phyloP scores from a whole-genome alignment of 2,888 invertebrate species.

The Anthophora plumipes region DNA sequence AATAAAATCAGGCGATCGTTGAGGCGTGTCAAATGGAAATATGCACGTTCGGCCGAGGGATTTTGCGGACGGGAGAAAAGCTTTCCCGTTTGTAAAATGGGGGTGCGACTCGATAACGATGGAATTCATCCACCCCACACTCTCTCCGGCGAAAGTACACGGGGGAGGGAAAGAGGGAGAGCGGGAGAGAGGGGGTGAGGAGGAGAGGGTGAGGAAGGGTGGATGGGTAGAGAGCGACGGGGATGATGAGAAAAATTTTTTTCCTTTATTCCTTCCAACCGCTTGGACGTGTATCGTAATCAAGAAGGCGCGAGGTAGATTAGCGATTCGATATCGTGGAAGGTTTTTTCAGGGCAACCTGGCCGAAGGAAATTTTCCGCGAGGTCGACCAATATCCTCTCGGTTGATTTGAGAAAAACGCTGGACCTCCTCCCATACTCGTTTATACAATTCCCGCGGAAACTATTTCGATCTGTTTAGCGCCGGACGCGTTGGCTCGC shows the following conservation, averaged over 20 bases:
- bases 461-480: not conserved
- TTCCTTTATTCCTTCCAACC: constrained; percentile 68
- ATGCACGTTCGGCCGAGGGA: constrained; percentile 76
- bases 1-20: constrained; percentile 75
- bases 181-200: constrained; percentile 16
- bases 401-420: constrained; percentile 56
- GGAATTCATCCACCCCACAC: constrained; percentile 71
- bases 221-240: constrained; percentile 42
- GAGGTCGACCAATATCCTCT: constrained; percentile 54
- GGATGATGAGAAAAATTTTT: constrained; percentile 69
- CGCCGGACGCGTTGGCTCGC: not conserved
- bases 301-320: constrained; percentile 72
- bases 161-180: constrained; percentile 22
- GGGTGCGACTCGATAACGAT: constrained; percentile 79
- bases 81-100: constrained; percentile 75
- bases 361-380: constrained; percentile 65
- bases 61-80: constrained; percentile 73
- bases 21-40: constrained; percentile 77
- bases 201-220: constrained; percentile 25
- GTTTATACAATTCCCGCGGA: constrained; percentile 30
- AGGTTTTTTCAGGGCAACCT: constrained; percentile 59
- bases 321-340: constrained; percentile 73
- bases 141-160: constrained; percentile 54
- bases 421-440: constrained; percentile 22
- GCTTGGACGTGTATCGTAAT: constrained; percentile 72